Evolutionary conservation across 2,113 vertebrate species (phyloP), one percentile per base, ranked within the genome.

Genomic region (Spea multiplicata): DNA sequence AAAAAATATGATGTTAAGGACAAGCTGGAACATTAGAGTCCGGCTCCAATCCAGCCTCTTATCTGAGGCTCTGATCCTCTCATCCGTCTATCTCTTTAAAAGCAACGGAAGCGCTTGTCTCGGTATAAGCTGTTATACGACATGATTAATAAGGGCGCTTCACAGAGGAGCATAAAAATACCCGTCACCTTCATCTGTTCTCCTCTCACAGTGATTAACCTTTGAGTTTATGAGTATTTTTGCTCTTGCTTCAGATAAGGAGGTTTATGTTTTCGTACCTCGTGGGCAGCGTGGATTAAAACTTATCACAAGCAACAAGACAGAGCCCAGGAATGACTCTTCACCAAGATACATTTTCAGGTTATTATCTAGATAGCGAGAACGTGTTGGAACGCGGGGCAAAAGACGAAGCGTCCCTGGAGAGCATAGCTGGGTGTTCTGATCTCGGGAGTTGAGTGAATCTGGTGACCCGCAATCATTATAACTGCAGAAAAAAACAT

Each of bases 181-280:
- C 87, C 86, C 78, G n/a, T 90, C 86, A 91, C 89, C 88, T 90
- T 92, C 87, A 86, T 90, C 84, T 89, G 80, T 84, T 91, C 90
- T 86, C 88, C 87, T 86, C 84, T 76, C 81, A 85, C 84, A 87
- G 87, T 89, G 86, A 93, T 93, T 93, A 92, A 93, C 90, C 91
- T 93, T 93, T 93, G 89, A 86, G 85, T 92, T 92, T 92, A 92
- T 91, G 91, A 88, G 86, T 87, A 90, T 84, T 91, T 92, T 91
- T 88, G 81, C 85, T 88, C 84, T 92, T 88, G 75, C 84, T 83
- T 91, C 84, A 88, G 82, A 91, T 91, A 90, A 92, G 91, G 86
- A 89, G 86, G 91, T 92, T 92, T 92, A 93, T 87, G 83, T 86
- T 84, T 91, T 90, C 82, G 88, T 91, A 82, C 88, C 90, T 93